Evolutionary conservation across 2,888 invertebrate species (phyloP), one percentile per base, ranked within the genome.

Genomic region (Drosophila infuscata): DNA sequence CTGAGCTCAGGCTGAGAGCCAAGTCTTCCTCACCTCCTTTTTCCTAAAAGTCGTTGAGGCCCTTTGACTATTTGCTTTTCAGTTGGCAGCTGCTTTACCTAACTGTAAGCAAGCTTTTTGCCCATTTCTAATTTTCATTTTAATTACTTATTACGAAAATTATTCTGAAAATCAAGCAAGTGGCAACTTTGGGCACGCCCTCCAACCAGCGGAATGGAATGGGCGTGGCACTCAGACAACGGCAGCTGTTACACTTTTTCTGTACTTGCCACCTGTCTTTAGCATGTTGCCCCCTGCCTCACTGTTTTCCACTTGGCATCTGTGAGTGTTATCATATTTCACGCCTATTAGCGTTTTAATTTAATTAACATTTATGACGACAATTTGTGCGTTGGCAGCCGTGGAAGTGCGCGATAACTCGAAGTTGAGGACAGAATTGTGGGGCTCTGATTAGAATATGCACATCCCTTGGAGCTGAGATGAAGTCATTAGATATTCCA

Each of bases 301-400:
- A 25, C 33, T 32, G 48, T 7, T 43, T 20, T 2, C 58, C 25
- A 53, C 38, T 70, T 60, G 46, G 58, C 61, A 57, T 69, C 69
- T 81, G 72, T 73, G 67, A 58, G 72, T 70, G 89, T 83, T 90
- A 87, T 87, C 89, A 83, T 83, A 87, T 88, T 87, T 87, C 81
- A 87, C 90, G 87, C 89, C 89, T 87, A 88, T 87, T 87, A 86
- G 87, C 89, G 75, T 80, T 85, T 82, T 88, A 86, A 87, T 87
- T 90, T 86, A 87, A 87, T 87, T 87, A 87, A 83, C 89, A 88
- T 88, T 90, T 90, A 88, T 85, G 85, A 74, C 76, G 85, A 81
- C 85, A 85, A 77, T 85, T 85, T 85, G 79, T 69, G 79, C 76
- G 69, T 72, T 69, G 70, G 75, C 77, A 83, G 61, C 70, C 69